Evolutionary conservation across 2,888 invertebrate species (phyloP), one percentile per base, ranked within the genome.

Genomic region (Antheraea assamensis): DNA sequence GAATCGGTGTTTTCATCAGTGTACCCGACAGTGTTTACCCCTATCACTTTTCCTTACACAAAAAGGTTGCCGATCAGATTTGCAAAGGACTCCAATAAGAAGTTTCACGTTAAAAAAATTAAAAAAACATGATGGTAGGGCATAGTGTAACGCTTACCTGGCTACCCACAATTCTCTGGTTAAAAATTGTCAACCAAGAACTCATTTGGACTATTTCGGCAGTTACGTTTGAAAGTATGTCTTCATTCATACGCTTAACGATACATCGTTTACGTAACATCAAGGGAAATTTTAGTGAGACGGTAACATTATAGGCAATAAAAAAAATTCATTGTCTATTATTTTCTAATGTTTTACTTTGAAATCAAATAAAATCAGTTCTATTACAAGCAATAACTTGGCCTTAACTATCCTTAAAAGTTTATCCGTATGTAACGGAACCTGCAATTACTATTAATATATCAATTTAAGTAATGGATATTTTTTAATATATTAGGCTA

Each of bases 381-480:
- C 5, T 64, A 64, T 30, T 30, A 17, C 27, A 64, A 21, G 58
- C 8, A 24, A 8, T 24, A 58, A 64, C 61, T 64, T 30, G 17
- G 61, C 30, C 30, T 64, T 55, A 73, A 70, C 73, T 17, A 77
- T 78, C 76, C 74, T 58, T 71, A 75, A 76, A 76, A 77, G 74
- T 73, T 74, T 73, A 79, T 77, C 78, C 78, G 76, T 77, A 77
- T 75, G 75, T 76, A 81, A 78, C 79, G 75, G 71, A 86, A 80
- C 84, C 85, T 85, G 81, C 80, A 85, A 90, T 91, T 89, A 87
- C 81, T 77, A 83, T 83, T 85, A 85, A 89, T 89, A 87, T 85
- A 90, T 88, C 88, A 89, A 86, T 83, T 76, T 75, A 73, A 74
- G 76, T 76, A 78, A 81, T 76, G 74, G 75, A 72, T 78, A 77